Conservation (phyloP, 2,797 vertebrate genomes). For the Varecia variegata region DNA sequence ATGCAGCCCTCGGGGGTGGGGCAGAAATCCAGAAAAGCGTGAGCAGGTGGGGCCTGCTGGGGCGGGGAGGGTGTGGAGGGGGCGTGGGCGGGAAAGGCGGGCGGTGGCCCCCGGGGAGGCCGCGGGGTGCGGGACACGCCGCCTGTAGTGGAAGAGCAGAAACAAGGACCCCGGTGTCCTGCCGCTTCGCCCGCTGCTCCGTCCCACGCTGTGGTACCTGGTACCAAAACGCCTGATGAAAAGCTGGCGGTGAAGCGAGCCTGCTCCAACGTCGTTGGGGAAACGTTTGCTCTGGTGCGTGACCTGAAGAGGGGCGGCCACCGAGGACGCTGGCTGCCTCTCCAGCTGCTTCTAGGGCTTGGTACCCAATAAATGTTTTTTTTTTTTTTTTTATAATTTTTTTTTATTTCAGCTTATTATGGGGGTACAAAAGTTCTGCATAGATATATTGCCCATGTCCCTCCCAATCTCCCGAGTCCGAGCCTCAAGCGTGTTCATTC, state of each 20-base stretch:
- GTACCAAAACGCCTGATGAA: neutral
- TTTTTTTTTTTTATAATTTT: no score
- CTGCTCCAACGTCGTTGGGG: no score
- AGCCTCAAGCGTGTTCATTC: no score
- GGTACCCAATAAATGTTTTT: no score
- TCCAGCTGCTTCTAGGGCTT: neutral
- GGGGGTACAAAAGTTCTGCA: no score
- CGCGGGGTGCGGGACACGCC: neutral
- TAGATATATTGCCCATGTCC: no score
- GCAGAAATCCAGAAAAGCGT: neutral
- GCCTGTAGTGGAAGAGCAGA: neutral
- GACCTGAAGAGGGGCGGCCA: neutral
- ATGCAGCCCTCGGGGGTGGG: neutral
- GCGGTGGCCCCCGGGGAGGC: neutral
- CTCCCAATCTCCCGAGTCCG: no score
- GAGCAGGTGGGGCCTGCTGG: neutral
- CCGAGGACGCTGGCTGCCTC: neutral
- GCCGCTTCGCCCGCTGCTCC: rapidly evolving
- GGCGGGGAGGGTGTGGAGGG: neutral
- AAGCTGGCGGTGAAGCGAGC: neutral
- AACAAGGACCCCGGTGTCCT: neutral
- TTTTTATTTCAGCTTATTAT: no score
- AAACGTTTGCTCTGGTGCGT: rapidly evolving
- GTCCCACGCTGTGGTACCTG: neutral
- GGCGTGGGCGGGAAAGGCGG: neutral